Evolutionary conservation across 2,113 vertebrate genomes (phyloP).

Genomic region (Dipodomys ordii): DNA sequence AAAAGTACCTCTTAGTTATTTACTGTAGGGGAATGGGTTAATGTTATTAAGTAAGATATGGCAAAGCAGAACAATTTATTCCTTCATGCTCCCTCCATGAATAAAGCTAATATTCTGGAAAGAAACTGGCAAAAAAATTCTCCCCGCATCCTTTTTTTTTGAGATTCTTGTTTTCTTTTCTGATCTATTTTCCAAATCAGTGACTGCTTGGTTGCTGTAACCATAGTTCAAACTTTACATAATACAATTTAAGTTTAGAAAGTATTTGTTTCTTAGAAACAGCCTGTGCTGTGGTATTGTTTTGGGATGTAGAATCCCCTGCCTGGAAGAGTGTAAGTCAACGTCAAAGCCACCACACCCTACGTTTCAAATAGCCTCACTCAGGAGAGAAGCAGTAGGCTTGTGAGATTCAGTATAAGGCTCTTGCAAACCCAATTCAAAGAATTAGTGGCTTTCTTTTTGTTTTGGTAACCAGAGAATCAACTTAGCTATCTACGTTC

Average conservation of each 20-base stretch:
- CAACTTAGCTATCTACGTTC: too few species aligned
- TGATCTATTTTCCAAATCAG: neutral
- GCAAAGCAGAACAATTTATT: neutral
- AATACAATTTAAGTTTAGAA: neutral
- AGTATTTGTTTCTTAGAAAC: neutral
- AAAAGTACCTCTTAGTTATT: too few species aligned
- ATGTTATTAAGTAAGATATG: too few species aligned
- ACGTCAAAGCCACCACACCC: neutral
- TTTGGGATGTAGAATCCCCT: neutral
- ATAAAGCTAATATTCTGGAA: constrained; percentile 4
- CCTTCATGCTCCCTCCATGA: neutral
- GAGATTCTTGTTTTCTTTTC: neutral
- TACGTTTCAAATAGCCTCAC: neutral
- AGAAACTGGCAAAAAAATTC: neutral
- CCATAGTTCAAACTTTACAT: neutral
- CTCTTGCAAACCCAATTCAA: neutral
- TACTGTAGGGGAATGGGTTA: too few species aligned
- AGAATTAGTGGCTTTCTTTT: neutral
- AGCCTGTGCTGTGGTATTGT: neutral
- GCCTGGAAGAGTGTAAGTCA: neutral
- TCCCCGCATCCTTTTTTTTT: too few species aligned
- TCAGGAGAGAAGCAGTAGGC: neutral
- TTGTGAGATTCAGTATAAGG: neutral
- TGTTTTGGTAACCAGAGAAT: too few species aligned
- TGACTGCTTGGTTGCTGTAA: neutral